Base-by-base conservation (phyloP, 92 coral and sea anemone genomes). In the Paramuricea clavata region DNA sequence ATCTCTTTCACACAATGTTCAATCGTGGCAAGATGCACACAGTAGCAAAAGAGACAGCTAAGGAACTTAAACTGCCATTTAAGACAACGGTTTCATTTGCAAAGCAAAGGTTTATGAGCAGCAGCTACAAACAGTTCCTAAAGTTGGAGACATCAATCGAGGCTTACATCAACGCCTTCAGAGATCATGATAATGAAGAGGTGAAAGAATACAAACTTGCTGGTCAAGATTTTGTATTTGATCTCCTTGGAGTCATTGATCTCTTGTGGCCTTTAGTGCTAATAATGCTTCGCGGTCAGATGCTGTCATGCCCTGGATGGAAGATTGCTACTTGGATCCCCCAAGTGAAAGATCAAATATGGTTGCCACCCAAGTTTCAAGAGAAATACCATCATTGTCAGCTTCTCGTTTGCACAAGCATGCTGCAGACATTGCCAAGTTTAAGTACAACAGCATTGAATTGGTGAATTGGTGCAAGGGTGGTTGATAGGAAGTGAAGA, bases 51-150 rank as follows among this genome's bases (percentile, higher is more conserved):
- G 82, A 76, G 35, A 49, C 82, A 10, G 68, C 82, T 13, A 76
- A 76, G 43, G 82, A 76, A 76, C 43, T 76, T 12, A 76, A 76
- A 9, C 82, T 78, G 44, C 57, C 83, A 54, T 78, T 78, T 57
- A 28, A 16, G 42, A 56, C 83, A 39, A 78, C 83, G 33, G 54
- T 56, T 33, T 19, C 49, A 9, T 78, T 54, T 57, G 83, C 83
- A 41, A 78, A 78, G 62, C 83, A 78, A 62, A 54, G 83, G 17
- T 78, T 78, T 57, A 47, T 78, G 83, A 76, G 82, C 67, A 76
- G 82, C 31, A 76, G 82, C 17, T 76, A 76, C 57, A 49, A 76
- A 19, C 82, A 76, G 68, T 76, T 76, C 49, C 57, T 76, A 33
- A 76, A 76, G 67, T 34, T 76, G 47, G 82, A 76, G 26, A 76